Base-by-base conservation (phyloP, 2,888 invertebrate genomes). In the Molorchus minor region DNA sequence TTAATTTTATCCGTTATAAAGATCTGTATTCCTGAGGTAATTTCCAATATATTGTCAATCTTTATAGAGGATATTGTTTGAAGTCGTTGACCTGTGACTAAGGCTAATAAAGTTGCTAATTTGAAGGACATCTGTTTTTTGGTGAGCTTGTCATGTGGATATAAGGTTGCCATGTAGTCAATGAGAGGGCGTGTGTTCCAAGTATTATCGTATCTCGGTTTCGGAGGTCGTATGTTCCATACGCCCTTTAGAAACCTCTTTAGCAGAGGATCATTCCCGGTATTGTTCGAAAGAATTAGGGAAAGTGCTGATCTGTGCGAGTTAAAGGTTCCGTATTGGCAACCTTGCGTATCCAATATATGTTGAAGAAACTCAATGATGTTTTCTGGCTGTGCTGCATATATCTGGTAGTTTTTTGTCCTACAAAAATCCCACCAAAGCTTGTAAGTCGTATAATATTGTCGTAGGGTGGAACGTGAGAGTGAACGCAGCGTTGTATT, bases 151-250 rank as follows among this genome's bases (percentile, higher is more conserved):
- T 13, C 49, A 29, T 12, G 47, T 8, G 8, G 53, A 12, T 52
- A 44, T 20, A 56, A 41, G 12, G 36, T 56, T 17, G 25, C 35
- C 33, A 68, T 19, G 58, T 64, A 65, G 10, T 69, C 49, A 17
- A 74, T 57, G 4, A 73, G 62, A 7, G 64, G 33, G 8, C 36
- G 35, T 1, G 69, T 67, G 35, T 72, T 63, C 71, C 71, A 73
- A 0, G 63, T 69, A 3, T 21, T 30, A 3, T 65, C 61, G 56
- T 71, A 72, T 56, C 64, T 72, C 0, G 70, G 66, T 10, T 12
- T 56, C 2, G 65, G 43, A 2, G 70, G 70, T 45, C 65, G 67
- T 1, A 65, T 20, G 19, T 69, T 71, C 5, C 33, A 56, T 3
- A 64, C 41, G 10, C 65, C 67, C 49, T 65, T 68, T 5, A 72